phyloP scores from a whole-genome alignment of 2,113 vertebrate species.

The Ornithorhynchus anatinus region DNA sequence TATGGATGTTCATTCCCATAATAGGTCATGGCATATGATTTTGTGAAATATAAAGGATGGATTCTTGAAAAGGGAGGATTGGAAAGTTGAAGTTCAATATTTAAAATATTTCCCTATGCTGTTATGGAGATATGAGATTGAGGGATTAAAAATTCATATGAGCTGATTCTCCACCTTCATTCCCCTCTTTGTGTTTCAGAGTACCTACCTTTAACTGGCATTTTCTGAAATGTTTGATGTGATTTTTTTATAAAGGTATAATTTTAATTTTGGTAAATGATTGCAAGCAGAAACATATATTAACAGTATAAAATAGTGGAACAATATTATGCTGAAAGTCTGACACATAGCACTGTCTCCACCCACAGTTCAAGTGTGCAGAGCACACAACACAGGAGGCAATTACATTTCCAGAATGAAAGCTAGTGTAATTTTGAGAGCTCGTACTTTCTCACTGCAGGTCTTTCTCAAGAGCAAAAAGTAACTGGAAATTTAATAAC shows the following conservation, averaged over 20 bases:
- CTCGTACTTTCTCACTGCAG: background rate
- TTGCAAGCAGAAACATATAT: background rate
- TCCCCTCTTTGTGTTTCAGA: background rate
- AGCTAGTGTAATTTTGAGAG: slow-evolving; percentile 19
- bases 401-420: slow-evolving; percentile 32
- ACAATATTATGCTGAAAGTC: slow-evolving; percentile 7
- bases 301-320: slow-evolving; percentile 31
- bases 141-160: background rate
- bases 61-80: background rate
- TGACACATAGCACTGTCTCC: background rate
- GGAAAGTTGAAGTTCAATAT: background rate
- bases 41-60: background rate
- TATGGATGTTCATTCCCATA: background rate
- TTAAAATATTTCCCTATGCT: background rate
- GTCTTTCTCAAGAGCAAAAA: slow-evolving; percentile 27
- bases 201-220: rapidly evolving
- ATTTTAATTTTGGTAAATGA: slow-evolving; percentile 14
- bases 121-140: background rate
- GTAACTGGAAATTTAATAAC: slow-evolving; percentile 27
- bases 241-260: background rate
- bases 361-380: background rate
- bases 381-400: background rate
- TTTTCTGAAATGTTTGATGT: slow-evolving; percentile 16
- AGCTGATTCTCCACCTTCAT: background rate
- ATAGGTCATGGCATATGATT: background rate